Percentiles rank a stretch among this genome's conserved stretches.
phyloP scores from a whole-genome alignment of 2,797 vertebrate species.

The Crypturellus tataupa region DNA sequence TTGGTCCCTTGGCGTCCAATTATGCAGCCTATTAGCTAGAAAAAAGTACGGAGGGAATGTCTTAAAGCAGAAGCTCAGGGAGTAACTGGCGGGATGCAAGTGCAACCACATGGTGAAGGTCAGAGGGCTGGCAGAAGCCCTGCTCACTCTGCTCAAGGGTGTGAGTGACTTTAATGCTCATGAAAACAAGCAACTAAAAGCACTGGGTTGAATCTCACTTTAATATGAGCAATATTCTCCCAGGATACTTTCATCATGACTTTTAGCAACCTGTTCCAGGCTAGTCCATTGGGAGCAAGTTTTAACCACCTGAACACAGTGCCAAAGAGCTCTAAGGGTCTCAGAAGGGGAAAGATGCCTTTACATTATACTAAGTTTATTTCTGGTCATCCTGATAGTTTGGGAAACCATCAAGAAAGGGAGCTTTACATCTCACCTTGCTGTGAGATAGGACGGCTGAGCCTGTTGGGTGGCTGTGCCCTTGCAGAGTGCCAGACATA shows the following conservation, averaged over 20 bases:
- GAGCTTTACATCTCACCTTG: background rate
- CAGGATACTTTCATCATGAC: background rate
- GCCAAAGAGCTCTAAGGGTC: background rate
- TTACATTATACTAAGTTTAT: background rate
- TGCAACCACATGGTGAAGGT: background rate
- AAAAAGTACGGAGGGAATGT: constrained; percentile 69
- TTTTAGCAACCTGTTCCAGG: background rate
- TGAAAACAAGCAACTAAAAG: background rate
- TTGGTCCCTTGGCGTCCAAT: constrained; percentile 99
- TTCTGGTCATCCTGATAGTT: background rate
- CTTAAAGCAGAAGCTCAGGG: constrained; percentile 42
- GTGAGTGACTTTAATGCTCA: constrained; percentile 16
- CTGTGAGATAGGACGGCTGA: background rate
- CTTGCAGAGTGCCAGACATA: background rate
- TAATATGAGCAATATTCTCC: accelerated
- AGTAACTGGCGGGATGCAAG: background rate
- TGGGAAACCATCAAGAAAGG: background rate
- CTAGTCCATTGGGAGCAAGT: background rate
- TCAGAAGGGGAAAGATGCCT: background rate
- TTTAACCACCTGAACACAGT: background rate
- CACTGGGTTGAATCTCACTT: background rate
- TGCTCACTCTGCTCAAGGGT: background rate
- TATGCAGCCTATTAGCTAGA: constrained; percentile 98
- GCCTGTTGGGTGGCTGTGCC: background rate
- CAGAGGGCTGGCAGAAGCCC: background rate